These are phyloP conservation scores for Tiliacea citrago DNA, from an alignment of 2,888 invertebrate genomes.

Conservation along the genomic window DNA sequence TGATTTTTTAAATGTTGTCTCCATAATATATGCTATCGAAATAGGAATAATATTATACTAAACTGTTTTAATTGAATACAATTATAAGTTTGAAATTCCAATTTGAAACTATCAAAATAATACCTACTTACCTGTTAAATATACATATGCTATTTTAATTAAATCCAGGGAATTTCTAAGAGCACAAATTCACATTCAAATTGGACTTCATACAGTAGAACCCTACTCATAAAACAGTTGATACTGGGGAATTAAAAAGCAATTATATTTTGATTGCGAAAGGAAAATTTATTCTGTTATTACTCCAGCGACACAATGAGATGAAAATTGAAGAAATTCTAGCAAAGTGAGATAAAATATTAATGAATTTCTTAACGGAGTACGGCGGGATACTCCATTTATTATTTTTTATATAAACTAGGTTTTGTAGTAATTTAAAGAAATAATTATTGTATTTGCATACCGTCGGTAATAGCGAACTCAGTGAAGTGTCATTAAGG, in stretches of 20 bases:
- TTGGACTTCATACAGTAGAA: conserved; percentile 24
- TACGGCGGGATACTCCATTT: background rate
- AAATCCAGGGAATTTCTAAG: conserved; percentile 28
- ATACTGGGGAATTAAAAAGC: conserved; percentile 60
- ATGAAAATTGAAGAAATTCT: conserved; percentile 46
- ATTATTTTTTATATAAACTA: conserved; percentile 27
- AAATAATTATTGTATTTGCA: conserved; percentile 30
- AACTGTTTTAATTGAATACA: conserved; percentile 4
- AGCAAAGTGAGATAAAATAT: conserved; percentile 38
- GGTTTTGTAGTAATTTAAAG: conserved; percentile 13
- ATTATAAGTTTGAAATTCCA: background rate
- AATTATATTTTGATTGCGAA: conserved; percentile 61
- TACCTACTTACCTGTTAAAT: conserved; percentile 5
- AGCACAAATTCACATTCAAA: conserved; percentile 34
- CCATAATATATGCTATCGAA: background rate
- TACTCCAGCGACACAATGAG: conserved; percentile 45
- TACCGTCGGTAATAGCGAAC: background rate
- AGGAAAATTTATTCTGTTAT: conserved; percentile 52
- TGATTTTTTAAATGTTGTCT: background rate
- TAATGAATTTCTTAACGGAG: conserved; percentile 31
- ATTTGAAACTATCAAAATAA: background rate
- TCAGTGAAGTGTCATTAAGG: conserved; percentile 6
- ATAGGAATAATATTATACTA: conserved; percentile 1
- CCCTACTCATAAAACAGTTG: conserved; percentile 46
- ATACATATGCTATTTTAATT: conserved; percentile 20